These are phyloP conservation scores for Drosophila chauvacae DNA, from an alignment of 1,140 invertebrate genomes.

Conservation along the genomic window DNA sequence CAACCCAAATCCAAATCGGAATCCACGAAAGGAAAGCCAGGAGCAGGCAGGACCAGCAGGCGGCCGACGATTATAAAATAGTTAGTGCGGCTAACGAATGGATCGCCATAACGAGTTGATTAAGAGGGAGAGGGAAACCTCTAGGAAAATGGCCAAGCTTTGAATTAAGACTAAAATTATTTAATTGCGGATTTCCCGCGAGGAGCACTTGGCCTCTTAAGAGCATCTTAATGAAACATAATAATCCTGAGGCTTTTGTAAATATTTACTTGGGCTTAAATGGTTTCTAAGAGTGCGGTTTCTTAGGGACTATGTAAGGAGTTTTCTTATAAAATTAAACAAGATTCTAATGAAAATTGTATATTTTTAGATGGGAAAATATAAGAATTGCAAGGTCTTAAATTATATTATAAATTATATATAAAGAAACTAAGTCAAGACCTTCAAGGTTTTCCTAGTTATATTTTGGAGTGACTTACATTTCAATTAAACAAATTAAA, in stretches of 20 bases:
- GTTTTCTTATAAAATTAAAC: background rate
- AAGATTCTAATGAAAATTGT: background rate
- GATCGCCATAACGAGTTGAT: constrained; percentile 31
- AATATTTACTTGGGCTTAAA: constrained; percentile 2
- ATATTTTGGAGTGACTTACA: too few species aligned
- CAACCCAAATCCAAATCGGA: constrained; percentile 32
- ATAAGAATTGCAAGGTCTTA: too few species aligned
- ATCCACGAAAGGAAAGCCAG: constrained; percentile 31
- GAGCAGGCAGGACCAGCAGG: constrained; percentile 22
- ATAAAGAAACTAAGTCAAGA: constrained; percentile 44
- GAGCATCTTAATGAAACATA: constrained; percentile 15
- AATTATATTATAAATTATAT: too few species aligned
- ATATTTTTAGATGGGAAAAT: too few species aligned
- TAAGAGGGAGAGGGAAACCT: constrained; percentile 7
- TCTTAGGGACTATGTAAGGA: background rate
- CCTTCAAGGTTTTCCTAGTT: background rate
- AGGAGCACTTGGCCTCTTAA: constrained; percentile 1
- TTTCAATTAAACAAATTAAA: background rate
- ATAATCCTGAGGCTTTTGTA: background rate
- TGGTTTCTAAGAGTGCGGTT: background rate
- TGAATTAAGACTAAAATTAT: constrained; percentile 16
- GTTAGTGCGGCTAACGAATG: constrained; percentile 34
- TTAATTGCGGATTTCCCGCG: constrained; percentile 4
- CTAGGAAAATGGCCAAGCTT: background rate
- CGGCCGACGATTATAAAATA: constrained; percentile 59